Percentiles rank a stretch among this genome's conserved stretches.
phyloP scores from a whole-genome alignment of 2,888 invertebrate species.

The Boloria euphrosyne region DNA sequence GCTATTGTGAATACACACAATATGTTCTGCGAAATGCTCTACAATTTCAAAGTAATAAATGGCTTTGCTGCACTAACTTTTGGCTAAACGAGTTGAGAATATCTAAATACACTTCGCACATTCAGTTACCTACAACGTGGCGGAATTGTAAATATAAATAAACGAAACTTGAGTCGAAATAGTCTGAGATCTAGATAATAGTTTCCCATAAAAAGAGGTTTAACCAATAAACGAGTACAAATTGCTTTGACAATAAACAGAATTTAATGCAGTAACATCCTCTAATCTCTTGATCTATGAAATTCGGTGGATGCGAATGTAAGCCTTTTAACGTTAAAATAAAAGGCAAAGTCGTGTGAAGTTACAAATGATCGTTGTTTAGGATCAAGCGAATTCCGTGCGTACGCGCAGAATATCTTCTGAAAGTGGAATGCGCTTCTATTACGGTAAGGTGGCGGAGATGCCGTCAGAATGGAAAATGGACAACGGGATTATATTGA shows the following conservation, averaged over 20 bases:
- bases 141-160: slow-evolving; percentile 21
- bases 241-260: slow-evolving; percentile 40
- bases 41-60: not conserved
- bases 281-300: slow-evolving; percentile 18
- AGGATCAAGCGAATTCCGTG: slow-evolving; percentile 50
- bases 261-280: slow-evolving; percentile 28
- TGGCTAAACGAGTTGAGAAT: slow-evolving; percentile 1
- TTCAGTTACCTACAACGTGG: not conserved
- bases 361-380: slow-evolving; percentile 23
- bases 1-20: not conserved
- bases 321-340: not conserved
- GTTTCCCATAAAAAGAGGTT: slow-evolving; percentile 29
- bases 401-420: slow-evolving; percentile 54
- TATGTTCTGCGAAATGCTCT: slow-evolving; percentile 10
- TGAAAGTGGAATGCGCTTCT: slow-evolving; percentile 62
- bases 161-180: slow-evolving; percentile 17
- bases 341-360: slow-evolving; percentile 16
- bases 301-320: slow-evolving; percentile 3
- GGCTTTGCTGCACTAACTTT: not conserved
- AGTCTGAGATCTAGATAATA: slow-evolving; percentile 23
- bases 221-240: slow-evolving; percentile 39
- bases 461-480: slow-evolving; percentile 61
- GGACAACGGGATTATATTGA: slow-evolving; percentile 63
- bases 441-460: slow-evolving; percentile 59
- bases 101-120: not conserved